Evolutionary conservation across 2,888 invertebrate genomes (phyloP).

Genomic region (Linnaemya tessellans): DNA sequence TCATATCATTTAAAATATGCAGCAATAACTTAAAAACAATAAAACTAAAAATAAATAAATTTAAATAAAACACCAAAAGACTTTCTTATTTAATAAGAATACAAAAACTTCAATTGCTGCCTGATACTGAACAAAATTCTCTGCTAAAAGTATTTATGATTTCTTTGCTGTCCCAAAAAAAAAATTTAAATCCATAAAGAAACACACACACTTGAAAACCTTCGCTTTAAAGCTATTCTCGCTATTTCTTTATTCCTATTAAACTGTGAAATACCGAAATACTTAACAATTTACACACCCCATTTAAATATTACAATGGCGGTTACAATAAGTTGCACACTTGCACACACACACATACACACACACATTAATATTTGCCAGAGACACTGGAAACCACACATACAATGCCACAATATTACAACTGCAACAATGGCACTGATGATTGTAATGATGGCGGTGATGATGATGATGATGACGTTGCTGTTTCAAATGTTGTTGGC

Average conservation of each 20-base stretch:
- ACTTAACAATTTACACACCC: slow-evolving; percentile 68
- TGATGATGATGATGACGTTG: slow-evolving; percentile 1
- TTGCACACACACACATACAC: neutral
- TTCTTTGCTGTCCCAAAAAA: neutral
- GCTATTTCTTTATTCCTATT: slow-evolving; percentile 36
- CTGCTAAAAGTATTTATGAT: neutral
- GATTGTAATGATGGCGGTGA: neutral
- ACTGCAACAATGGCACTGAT: slow-evolving; percentile 2
- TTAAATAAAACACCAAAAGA: neutral
- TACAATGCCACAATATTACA: slow-evolving; percentile 43
- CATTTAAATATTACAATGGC: slow-evolving; percentile 67
- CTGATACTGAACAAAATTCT: neutral
- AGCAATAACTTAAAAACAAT: neutral
- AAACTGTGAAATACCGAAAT: slow-evolving; percentile 43
- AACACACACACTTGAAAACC: slow-evolving; percentile 25
- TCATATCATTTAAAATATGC: neutral
- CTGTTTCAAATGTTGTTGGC: slow-evolving; percentile 37
- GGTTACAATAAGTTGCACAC: slow-evolving; percentile 37
- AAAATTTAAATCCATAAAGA: neutral
- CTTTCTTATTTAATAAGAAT: neutral
- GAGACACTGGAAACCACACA: slow-evolving; percentile 29
- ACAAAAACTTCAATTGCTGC: neutral
- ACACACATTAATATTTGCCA: neutral
- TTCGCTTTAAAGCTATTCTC: neutral
- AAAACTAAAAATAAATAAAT: neutral